A percentile compares a stretch with the other conserved stretches of the same genome.
Evolutionary conservation across 1,140 invertebrate genomes (phyloP).

Genomic region (Parasteatoda tepidariorum): DNA sequence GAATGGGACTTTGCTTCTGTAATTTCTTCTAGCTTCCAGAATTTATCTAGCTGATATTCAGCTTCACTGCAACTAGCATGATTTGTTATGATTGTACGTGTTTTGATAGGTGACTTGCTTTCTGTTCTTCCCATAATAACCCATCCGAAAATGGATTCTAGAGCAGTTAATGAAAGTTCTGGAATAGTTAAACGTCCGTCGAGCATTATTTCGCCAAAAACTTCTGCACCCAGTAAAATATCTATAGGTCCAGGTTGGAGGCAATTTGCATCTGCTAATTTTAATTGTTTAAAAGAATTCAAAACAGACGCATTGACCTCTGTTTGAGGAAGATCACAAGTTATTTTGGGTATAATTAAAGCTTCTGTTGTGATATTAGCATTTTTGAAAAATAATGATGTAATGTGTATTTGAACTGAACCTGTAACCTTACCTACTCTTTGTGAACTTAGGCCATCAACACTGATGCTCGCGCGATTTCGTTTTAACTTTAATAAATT

Average conservation of each 20-base stretch:
- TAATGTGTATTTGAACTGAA: background rate
- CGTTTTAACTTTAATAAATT: background rate
- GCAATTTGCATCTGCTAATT: slow-evolving; percentile 21
- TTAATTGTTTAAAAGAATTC: background rate
- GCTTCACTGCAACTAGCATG: background rate
- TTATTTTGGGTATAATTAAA: background rate
- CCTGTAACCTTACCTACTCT: background rate
- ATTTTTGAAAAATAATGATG: background rate
- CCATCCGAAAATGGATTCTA: background rate
- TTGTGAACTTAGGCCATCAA: background rate
- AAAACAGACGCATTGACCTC: background rate
- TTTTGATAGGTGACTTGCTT: background rate
- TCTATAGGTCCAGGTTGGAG: background rate
- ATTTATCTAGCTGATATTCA: slow-evolving; percentile 3
- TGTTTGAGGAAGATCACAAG: slow-evolving; percentile 1
- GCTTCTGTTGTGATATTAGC: no score
- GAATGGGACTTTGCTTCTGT: background rate
- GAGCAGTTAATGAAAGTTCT: background rate
- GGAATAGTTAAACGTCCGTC: background rate
- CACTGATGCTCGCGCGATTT: background rate
- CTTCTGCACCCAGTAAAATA: slow-evolving; percentile 20
- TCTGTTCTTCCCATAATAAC: background rate
- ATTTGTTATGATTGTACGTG: background rate
- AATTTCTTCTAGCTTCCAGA: slow-evolving; percentile 1
- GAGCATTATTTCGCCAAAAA: background rate